Base-by-base conservation (phyloP, 2,113 vertebrate species). In the Scomber colias region DNA sequence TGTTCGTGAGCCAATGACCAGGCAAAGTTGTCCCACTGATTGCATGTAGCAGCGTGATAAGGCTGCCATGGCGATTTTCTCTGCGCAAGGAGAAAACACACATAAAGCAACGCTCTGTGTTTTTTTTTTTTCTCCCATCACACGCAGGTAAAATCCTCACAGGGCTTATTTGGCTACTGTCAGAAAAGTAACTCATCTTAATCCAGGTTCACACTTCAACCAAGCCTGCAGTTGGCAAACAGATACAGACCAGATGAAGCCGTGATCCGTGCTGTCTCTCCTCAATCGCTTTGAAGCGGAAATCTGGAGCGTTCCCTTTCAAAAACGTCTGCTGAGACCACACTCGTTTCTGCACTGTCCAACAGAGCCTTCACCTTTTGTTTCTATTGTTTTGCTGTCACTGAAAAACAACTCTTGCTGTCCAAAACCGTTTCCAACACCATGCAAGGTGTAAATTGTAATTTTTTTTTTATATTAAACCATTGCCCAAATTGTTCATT, bases 61-160 rank as follows among this genome's bases (percentile, higher is more conserved):
- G 86, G 92, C 84, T 89, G 87, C 85, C 87, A 89, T 87, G 72
- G 87, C n/a, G 68, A 90, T 89, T 71, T 83, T 87, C 86, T 81
- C 49, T 11, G 62, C 44, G 31, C 62, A 16, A 74, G 66, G 71
- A 77, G 81, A 64, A 85, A 78, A 59, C 51, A 73, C 75, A 80
- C 75, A 83, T 55, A 49, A 83, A 78, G 65, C 65, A 35, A 79
- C 61, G 77, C 67, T 75, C 65, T 73, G 81, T 69, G 53, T 75
- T 81, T 71, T 31, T 75, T 63, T 63, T 61, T 73, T 73, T 72
- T 45, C 13, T 7, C 35, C 35, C 35, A 7, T 40, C 60, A 46
- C 60, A 3, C 4, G n/a, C 69, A 81, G 90, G 90, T 88, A 75
- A 60, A 89, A 79, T 64, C 84, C 85, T 84, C 83, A 55, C 61